A percentile compares a stretch with the other conserved stretches of the same genome.
Evolutionary conservation across 1,140 invertebrate genomes (phyloP).

Genomic region (Choristoneura fumiferana): DNA sequence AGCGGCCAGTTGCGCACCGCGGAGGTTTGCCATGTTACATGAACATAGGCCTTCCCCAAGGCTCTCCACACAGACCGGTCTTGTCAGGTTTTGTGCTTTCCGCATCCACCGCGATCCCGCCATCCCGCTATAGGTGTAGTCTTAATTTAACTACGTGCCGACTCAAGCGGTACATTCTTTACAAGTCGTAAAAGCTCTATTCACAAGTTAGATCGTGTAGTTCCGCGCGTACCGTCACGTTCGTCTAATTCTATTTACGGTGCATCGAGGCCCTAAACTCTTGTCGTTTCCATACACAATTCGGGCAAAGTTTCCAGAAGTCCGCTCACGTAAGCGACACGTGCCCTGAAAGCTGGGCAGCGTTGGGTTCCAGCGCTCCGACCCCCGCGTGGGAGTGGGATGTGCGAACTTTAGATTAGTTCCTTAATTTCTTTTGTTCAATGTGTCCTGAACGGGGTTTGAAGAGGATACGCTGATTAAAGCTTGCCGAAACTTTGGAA

Average conservation of each 20-base stretch:
- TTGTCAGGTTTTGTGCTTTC: too few species aligned
- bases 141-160: too few species aligned
- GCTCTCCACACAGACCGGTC: too few species aligned
- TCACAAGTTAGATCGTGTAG: neutral
- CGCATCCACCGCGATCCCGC: too few species aligned
- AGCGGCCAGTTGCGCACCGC: too few species aligned
- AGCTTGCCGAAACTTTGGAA: too few species aligned
- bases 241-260: slow-evolving; percentile 27
- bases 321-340: slow-evolving; percentile 3
- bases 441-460: slow-evolving; percentile 1
- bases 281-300: slow-evolving; percentile 3
- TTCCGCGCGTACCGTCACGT: slow-evolving; percentile 20
- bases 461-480: too few species aligned
- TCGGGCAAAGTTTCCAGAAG: slow-evolving; percentile 4
- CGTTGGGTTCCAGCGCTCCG: neutral
- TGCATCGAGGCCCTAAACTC: slow-evolving; percentile 17
- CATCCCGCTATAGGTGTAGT: too few species aligned
- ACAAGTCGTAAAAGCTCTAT: neutral
- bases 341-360: slow-evolving; percentile 10
- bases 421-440: slow-evolving; percentile 13
- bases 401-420: slow-evolving; percentile 12
- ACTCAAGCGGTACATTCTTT: too few species aligned
- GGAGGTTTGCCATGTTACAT: too few species aligned
- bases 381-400: too few species aligned
- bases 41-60: too few species aligned